These are phyloP conservation scores for Drosophila kepulauana DNA, from an alignment of 1,140 invertebrate genomes.

Conservation along the genomic window DNA sequence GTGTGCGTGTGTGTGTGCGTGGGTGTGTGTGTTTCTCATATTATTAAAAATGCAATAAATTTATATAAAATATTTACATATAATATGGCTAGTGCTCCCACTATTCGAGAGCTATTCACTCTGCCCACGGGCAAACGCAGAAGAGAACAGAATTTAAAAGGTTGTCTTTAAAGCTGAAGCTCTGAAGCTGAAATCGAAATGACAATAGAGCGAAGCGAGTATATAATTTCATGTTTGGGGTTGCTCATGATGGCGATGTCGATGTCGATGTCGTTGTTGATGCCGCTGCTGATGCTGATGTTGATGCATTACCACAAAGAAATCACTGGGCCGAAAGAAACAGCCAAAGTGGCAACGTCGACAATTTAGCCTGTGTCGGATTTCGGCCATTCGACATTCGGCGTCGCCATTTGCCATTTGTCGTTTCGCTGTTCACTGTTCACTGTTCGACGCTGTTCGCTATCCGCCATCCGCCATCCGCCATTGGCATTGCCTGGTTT, in stretches of 20 bases:
- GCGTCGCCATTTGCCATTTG: slow-evolving; percentile 5
- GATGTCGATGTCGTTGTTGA: slow-evolving; percentile 56
- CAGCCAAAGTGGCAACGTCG: slow-evolving; percentile 49
- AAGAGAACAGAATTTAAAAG: too few species aligned
- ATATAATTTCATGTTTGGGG: slow-evolving; percentile 23
- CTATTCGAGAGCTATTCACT: too few species aligned
- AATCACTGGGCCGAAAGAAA: slow-evolving; percentile 62
- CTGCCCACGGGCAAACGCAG: slow-evolving; percentile 4
- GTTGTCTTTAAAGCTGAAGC: background rate
- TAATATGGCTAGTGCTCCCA: too few species aligned
- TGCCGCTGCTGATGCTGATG: slow-evolving; percentile 25
- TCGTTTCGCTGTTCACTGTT: too few species aligned
- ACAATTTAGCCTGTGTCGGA: slow-evolving; percentile 41
- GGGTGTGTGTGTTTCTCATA: slow-evolving; percentile 2
- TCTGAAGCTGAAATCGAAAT: background rate
- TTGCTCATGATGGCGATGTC: background rate
- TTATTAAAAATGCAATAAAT: slow-evolving; percentile 63
- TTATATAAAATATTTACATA: slow-evolving; percentile 38
- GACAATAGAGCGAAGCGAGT: slow-evolving; percentile 4
- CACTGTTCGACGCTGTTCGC: background rate
- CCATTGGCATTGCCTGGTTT: background rate
- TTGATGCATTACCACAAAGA: slow-evolving; percentile 70
- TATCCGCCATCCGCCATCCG: background rate
- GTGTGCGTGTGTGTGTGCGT: background rate
- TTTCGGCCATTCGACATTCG: slow-evolving; percentile 19